Percentiles rank a stretch among this genome's conserved stretches.
These are phyloP conservation scores for Hydra vulgaris DNA, from an alignment of 30 jellyfish, hydroid and myxozoan genomes.

Conservation along the genomic window DNA sequence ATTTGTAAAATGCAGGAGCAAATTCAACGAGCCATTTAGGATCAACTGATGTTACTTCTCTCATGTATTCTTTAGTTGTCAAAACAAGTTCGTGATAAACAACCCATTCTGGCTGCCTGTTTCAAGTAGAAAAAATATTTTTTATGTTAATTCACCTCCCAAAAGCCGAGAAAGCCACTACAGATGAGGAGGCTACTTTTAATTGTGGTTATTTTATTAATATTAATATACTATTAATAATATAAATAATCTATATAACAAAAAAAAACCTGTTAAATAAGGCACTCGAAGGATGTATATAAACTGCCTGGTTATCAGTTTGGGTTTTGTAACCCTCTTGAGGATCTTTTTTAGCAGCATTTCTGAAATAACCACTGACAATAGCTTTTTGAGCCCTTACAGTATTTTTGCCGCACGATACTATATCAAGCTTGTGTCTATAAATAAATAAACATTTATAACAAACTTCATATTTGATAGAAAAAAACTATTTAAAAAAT, in stretches of 20 bases:
- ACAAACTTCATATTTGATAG: too few relatives aligned
- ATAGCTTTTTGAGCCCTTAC: slow-evolving; percentile 93
- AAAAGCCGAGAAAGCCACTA: too few relatives aligned
- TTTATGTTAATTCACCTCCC: too few relatives aligned
- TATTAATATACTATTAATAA: neutral
- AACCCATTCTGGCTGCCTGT: slow-evolving; percentile 99
- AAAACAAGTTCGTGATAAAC: slow-evolving; percentile 93
- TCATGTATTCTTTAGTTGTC: slow-evolving; percentile 96
- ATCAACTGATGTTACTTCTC: slow-evolving; percentile 94
- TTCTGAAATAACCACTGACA: slow-evolving; percentile 95
- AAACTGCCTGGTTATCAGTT: slow-evolving; percentile 84
- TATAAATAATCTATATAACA: neutral
- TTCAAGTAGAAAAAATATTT: neutral
- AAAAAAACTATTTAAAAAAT: neutral
- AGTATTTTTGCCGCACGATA: slow-evolving; percentile 93
- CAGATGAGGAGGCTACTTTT: too few relatives aligned
- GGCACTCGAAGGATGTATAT: slow-evolving; percentile 95
- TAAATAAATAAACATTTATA: neutral
- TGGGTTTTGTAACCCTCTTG: slow-evolving; percentile 98
- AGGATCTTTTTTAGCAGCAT: slow-evolving; percentile 99
- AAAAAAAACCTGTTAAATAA: slow-evolving; percentile 67
- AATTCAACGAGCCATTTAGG: slow-evolving; percentile 98
- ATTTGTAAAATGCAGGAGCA: slow-evolving; percentile 94
- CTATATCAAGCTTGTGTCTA: slow-evolving; percentile 94
- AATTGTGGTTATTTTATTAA: neutral